Evolutionary conservation across 2,113 vertebrate species (phyloP).

Genomic region (Eclectus roratus): DNA sequence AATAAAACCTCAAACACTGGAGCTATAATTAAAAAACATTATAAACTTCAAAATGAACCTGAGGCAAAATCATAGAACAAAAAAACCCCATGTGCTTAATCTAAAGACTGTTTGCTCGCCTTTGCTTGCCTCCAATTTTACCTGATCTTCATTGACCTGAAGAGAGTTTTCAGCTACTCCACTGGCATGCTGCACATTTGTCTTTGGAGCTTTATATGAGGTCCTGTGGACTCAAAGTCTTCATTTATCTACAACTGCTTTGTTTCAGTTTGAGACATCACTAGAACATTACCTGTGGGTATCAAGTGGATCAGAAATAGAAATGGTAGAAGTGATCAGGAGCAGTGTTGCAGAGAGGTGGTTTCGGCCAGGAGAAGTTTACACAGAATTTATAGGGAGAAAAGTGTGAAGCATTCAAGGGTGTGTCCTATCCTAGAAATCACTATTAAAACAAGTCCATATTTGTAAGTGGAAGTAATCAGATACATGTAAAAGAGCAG

Average conservation of each 20-base stretch:
- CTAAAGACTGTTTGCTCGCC: slow-evolving; percentile 49
- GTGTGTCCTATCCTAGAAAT: background rate
- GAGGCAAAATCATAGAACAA: slow-evolving; percentile 24
- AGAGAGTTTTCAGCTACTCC: background rate
- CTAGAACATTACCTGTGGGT: background rate
- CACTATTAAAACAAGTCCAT: background rate
- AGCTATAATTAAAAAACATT: slow-evolving; percentile 41
- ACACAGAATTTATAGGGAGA: background rate
- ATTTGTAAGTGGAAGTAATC: slow-evolving; percentile 27
- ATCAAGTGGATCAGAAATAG: background rate
- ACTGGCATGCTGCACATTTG: background rate
- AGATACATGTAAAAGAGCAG: background rate
- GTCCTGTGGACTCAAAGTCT: background rate
- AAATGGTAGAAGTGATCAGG: background rate
- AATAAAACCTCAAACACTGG: slow-evolving; percentile 25
- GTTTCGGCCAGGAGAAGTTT: background rate
- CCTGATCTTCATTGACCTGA: background rate
- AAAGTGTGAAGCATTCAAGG: background rate
- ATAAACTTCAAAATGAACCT: slow-evolving; percentile 44
- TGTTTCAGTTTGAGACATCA: background rate
- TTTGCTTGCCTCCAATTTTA: slow-evolving; percentile 64
- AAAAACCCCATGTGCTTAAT: background rate
- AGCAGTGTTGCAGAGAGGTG: background rate
- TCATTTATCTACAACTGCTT: background rate
- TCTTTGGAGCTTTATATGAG: background rate